A percentile compares a stretch with the other conserved stretches of the same genome.
These are phyloP conservation scores for Ichneumoninae sp. DNA, from an alignment of 2,888 invertebrate species.

Conservation along the genomic window DNA sequence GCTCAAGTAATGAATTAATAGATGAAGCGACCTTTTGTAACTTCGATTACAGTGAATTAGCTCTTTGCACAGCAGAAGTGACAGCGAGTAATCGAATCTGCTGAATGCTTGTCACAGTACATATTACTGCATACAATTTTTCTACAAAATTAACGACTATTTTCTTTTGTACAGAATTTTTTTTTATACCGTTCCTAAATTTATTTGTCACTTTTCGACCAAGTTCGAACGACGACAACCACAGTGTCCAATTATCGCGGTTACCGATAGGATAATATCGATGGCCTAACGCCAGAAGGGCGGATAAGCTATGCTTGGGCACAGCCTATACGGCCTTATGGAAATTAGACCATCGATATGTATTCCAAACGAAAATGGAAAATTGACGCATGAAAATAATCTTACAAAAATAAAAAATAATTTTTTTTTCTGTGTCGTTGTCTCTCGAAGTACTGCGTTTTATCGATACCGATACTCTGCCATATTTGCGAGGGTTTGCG, in stretches of 20 bases:
- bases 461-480: conserved; percentile 13
- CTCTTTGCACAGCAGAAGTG: background rate
- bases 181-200: background rate
- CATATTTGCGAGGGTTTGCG: conserved; percentile 4
- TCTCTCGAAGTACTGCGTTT: conserved; percentile 8
- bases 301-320: background rate
- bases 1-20: conserved; percentile 6
- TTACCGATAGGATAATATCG: background rate
- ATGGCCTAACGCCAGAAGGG: background rate
- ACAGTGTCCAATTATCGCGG: background rate
- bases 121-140: background rate
- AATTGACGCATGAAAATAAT: background rate
- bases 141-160: background rate
- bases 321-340: background rate
- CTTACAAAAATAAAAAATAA: background rate
- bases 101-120: background rate
- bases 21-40: conserved; percentile 1
- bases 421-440: conserved; percentile 17
- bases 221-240: background rate
- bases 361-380: background rate
- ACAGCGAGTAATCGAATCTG: background rate
- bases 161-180: background rate
- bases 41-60: conserved; percentile 2
- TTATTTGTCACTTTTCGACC: background rate
- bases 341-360: background rate